A percentile compares a stretch with the other conserved stretches of the same genome.
Evolutionary conservation across 2,888 invertebrate species (phyloP).

Genomic region (Cryptocephalus moraei): DNA sequence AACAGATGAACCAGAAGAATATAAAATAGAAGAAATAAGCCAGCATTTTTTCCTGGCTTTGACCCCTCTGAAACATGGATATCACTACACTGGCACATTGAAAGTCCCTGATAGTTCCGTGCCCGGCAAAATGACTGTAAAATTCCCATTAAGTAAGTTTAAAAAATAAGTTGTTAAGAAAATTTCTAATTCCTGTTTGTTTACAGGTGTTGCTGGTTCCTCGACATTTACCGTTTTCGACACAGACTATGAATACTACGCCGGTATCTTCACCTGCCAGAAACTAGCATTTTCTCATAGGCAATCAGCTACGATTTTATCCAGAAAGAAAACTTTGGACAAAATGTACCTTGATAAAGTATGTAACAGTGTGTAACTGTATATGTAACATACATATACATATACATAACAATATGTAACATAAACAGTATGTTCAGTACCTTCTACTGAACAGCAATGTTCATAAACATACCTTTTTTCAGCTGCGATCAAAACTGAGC

Average conservation of each 20-base stretch:
- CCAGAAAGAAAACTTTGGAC: constrained; percentile 61
- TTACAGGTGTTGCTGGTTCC: constrained; percentile 59
- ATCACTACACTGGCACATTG: constrained; percentile 65
- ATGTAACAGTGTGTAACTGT: constrained; percentile 15
- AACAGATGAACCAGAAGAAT: constrained; percentile 58
- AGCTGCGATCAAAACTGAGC: constrained; percentile 54
- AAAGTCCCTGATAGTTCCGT: constrained; percentile 52
- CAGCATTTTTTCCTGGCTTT: constrained; percentile 59
- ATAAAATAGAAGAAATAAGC: constrained; percentile 60
- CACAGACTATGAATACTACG: constrained; percentile 66
- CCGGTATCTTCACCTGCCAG: constrained; percentile 71
- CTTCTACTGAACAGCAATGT: too few species aligned
- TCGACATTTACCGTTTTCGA: constrained; percentile 63
- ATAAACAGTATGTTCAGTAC: too few species aligned
- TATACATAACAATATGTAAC: too few species aligned
- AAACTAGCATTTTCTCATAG: constrained; percentile 64
- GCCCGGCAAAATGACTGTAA: constrained; percentile 63
- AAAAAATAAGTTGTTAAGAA: background rate
- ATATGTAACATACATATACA: too few species aligned
- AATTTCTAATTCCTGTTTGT: background rate
- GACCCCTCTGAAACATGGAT: constrained; percentile 68
- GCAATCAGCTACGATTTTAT: constrained; percentile 72
- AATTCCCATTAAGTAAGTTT: constrained; percentile 67
- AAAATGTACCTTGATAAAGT: constrained; percentile 61
- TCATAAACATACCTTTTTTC: constrained; percentile 14